Evolutionary conservation across 2,888 invertebrate genomes (phyloP).

Genomic region (Ceraclea dissimilis): DNA sequence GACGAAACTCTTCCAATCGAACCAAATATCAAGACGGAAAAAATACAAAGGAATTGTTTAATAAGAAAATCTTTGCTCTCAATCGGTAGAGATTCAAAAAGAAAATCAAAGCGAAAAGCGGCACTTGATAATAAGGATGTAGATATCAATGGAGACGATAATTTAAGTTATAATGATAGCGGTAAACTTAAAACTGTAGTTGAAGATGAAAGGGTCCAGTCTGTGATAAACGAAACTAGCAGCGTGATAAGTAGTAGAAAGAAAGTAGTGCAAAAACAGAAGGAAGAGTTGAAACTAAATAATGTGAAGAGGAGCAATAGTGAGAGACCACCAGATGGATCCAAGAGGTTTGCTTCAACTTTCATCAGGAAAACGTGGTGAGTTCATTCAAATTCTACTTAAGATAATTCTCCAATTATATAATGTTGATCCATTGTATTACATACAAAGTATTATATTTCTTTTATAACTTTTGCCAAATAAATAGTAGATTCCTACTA

Average conservation of each 20-base stretch:
- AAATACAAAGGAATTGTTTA: constrained; percentile 27
- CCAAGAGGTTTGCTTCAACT: constrained; percentile 35
- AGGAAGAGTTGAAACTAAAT: neutral
- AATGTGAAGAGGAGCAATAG: constrained; percentile 43
- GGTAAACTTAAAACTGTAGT: constrained; percentile 23
- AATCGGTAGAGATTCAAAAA: constrained; percentile 28
- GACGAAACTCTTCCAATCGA: constrained; percentile 28
- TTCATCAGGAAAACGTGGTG: constrained; percentile 48
- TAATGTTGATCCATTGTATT: too few species aligned
- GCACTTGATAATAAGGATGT: constrained; percentile 3
- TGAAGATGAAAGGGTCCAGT: constrained; percentile 25
- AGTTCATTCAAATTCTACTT: constrained; percentile 21
- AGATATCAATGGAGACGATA: neutral
- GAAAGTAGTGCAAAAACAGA: neutral
- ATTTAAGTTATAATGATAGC: neutral
- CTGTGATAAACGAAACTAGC: constrained; percentile 27
- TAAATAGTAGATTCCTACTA: too few species aligned
- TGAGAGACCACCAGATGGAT: constrained; percentile 33
- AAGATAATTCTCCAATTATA: too few species aligned
- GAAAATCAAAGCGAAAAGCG: constrained; percentile 5
- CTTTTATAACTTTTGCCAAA: too few species aligned
- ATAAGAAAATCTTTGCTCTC: constrained; percentile 11
- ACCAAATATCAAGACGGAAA: constrained; percentile 28
- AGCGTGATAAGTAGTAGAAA: neutral
- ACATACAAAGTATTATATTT: too few species aligned